Evolutionary conservation across 2,888 invertebrate species (phyloP), one percentile per base, ranked within the genome.

Genomic region (Seira ritae): DNA sequence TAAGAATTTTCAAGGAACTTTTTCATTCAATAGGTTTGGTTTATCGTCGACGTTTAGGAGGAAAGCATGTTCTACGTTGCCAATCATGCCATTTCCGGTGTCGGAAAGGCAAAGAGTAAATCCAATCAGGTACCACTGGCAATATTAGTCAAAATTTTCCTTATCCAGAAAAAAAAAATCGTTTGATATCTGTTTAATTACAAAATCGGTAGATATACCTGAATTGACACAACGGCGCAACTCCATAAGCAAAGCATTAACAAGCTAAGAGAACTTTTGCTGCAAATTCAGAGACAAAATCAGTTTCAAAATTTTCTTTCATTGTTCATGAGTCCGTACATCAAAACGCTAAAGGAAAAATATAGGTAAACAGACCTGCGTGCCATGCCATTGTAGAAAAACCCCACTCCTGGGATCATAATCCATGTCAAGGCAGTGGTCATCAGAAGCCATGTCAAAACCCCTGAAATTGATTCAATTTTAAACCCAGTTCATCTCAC

Each of bases 191-290:
- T 60, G n/a, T 42, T 42, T 42, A 12, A 42, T 42, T 42, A 42
- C n/a, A 42, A 42, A 42, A 12, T 42, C 12, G 12, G 42, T 42
- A 42, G 6, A 42, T n/a, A n/a, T n/a, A 88, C 88, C 80, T 88
- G 88, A 65, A 88, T 82, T 8, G 88, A 88, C 0, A 88, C 88
- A 3, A 87, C 81, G 0, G 88, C 87, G 37, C 86, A 85, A 23
- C 82, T 78, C 87, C 87, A 88, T 12, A 88, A 72, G 50, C 88
- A 88, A 4, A 85, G 62, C 85, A 88, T 86, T n/a, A 88, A 84
- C 6, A 88, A 68, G 19, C 79, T 81, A 0, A 88, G 75, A 12
- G 88, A 87, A 68, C 87, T 87, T 80, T 88, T 88, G 15, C 84
- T 80, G 1, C 83, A 67, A 3, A 4, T 31, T 31, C 8, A 31